phyloP scores from a whole-genome alignment of 2,888 invertebrate genomes.

The Papilio elwesi region DNA sequence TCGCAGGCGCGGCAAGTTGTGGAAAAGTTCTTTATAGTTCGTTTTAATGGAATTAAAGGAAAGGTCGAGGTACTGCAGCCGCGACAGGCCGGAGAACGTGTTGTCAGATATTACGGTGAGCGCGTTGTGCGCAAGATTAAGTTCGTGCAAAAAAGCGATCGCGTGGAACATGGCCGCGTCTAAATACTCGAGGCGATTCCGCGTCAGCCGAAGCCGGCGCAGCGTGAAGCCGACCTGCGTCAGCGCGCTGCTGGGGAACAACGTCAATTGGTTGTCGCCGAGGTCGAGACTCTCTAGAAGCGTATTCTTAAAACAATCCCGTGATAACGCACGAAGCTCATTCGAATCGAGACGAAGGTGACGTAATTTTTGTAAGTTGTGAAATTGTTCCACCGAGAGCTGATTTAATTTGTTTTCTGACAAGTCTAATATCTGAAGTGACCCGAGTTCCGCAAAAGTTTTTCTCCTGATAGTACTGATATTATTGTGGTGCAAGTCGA shows the following conservation, averaged over 20 bases:
- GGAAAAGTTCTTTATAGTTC: slow-evolving; percentile 91
- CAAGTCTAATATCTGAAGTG: slow-evolving; percentile 61
- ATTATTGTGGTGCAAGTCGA: slow-evolving; percentile 87
- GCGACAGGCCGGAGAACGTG: slow-evolving; percentile 89
- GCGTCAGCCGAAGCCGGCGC: slow-evolving; percentile 88
- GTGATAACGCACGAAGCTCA: slow-evolving; percentile 87
- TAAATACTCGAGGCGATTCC: slow-evolving; percentile 91
- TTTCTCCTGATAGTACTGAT: slow-evolving; percentile 86
- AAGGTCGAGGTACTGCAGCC: slow-evolving; percentile 88
- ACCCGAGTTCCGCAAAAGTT: slow-evolving; percentile 84
- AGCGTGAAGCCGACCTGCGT: slow-evolving; percentile 90
- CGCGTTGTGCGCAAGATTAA: slow-evolving; percentile 89
- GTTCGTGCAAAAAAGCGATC: slow-evolving; percentile 87
- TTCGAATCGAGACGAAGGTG: slow-evolving; percentile 88
- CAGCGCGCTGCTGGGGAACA: slow-evolving; percentile 89
- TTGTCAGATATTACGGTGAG: slow-evolving; percentile 92
- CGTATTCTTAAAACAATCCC: slow-evolving; percentile 89
- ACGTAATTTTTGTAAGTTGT: slow-evolving; percentile 86
- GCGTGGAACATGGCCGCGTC: slow-evolving; percentile 90
- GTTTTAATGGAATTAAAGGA: slow-evolving; percentile 90
- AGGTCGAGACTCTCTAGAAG: slow-evolving; percentile 90
- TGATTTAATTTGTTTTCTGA: slow-evolving; percentile 58
- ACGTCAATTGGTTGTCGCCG: slow-evolving; percentile 87
- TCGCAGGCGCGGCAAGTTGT: slow-evolving; percentile 89
- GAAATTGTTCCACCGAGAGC: slow-evolving; percentile 63